Evolutionary conservation across 2,797 vertebrate genomes (phyloP).

Genomic region (Clarias pachynema): DNA sequence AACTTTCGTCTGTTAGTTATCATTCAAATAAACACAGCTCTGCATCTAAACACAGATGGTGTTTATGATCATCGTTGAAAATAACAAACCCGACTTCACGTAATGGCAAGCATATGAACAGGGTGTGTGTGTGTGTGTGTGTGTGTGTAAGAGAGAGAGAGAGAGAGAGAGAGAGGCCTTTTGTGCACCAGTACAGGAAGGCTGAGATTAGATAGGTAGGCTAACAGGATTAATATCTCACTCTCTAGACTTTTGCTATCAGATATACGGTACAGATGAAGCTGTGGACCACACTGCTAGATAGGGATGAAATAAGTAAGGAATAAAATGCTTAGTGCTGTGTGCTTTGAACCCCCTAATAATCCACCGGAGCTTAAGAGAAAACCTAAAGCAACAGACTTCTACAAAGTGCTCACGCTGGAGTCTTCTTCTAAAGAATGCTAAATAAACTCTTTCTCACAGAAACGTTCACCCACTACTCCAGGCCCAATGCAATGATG

Average conservation of each 20-base stretch:
- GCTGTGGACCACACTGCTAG: constrained; percentile 9
- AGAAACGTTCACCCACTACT: background rate
- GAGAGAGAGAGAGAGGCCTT: background rate
- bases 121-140: background rate
- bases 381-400: background rate
- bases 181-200: constrained; percentile 10
- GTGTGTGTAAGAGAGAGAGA: too few species aligned
- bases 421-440: background rate
- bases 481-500: background rate
- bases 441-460: background rate
- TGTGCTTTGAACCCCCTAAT: background rate
- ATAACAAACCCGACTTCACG: constrained; percentile 7
- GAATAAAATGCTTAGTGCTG: constrained; percentile 4
- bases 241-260: background rate
- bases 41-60: constrained; percentile 29
- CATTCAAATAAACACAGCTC: constrained; percentile 8
- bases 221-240: constrained; percentile 21
- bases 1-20: constrained; percentile 28
- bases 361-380: background rate
- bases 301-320: background rate
- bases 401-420: background rate
- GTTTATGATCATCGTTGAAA: constrained; percentile 17
- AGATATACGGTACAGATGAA: background rate
- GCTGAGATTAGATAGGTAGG: constrained; percentile 18
- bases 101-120: constrained; percentile 5